Conservation (phyloP, 2,113 vertebrate species). For the Salvelinus alpinus region DNA sequence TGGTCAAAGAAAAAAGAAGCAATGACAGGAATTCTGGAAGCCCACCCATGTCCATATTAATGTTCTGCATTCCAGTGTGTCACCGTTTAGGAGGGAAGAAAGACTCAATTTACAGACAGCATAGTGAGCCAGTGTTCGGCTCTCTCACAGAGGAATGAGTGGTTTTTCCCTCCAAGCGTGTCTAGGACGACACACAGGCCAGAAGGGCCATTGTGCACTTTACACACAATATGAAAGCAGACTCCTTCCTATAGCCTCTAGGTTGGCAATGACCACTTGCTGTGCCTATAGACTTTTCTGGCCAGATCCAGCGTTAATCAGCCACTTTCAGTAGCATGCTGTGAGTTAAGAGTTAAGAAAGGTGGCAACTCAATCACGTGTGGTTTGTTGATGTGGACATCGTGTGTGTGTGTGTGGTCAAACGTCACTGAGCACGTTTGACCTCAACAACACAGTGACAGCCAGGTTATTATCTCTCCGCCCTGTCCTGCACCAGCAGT, state of each 20-base stretch:
- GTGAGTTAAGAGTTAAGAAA: no score
- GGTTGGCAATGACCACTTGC: not conserved
- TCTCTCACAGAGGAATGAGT: conserved; percentile 17
- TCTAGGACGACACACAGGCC: not conserved
- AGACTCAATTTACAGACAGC: conserved; percentile 47
- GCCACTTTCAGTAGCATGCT: no score
- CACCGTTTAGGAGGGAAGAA: conserved; percentile 38
- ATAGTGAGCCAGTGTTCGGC: conserved; percentile 45
- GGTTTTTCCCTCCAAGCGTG: conserved; percentile 3
- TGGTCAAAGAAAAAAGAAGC: conserved; percentile 15
- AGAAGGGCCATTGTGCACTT: not conserved
- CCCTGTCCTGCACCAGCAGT: no score
- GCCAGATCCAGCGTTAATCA: no score
- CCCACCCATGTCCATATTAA: conserved; percentile 41
- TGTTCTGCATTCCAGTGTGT: conserved; percentile 35
- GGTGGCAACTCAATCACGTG: no score
- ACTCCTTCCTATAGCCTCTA: not conserved
- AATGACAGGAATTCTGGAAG: conserved; percentile 45
- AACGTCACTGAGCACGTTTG: no score
- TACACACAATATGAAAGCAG: not conserved
- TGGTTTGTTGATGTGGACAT: no score
- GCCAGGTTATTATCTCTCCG: no score
- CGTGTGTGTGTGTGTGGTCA: no score
- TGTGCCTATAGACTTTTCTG: no score
- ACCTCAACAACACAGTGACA: no score